Conservation (phyloP, 2,113 vertebrate species). For the Oncorhynchus keta region DNA sequence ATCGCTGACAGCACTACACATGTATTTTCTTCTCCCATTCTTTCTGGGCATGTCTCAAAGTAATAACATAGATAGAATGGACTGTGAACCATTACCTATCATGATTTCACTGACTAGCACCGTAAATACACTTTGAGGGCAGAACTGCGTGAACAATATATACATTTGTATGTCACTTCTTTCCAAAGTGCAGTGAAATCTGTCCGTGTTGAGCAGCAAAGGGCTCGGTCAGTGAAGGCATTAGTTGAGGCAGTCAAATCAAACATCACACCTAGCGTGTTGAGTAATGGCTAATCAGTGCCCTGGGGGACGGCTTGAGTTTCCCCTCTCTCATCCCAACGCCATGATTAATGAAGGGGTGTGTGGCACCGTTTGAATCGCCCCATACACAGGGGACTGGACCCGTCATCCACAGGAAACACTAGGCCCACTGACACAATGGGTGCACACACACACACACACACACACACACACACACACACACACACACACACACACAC, state of each 20-base stretch:
- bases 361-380: slow-evolving; percentile 52
- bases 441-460: not conserved
- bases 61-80: not conserved
- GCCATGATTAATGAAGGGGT: slow-evolving; percentile 61
- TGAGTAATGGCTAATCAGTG: slow-evolving; percentile 62
- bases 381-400: slow-evolving; percentile 32
- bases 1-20: not conserved
- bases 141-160: not conserved
- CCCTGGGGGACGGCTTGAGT: slow-evolving; percentile 59
- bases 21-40: not conserved
- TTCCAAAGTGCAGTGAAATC: slow-evolving; percentile 47
- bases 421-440: slow-evolving; percentile 14
- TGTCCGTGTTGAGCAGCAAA: slow-evolving; percentile 45
- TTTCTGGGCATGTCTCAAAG: not conserved
- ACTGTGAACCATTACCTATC: no score
- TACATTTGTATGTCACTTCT: slow-evolving; percentile 23
- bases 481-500: not conserved
- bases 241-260: slow-evolving; percentile 62
- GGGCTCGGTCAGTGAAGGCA: slow-evolving; percentile 39
- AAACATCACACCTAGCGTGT: slow-evolving; percentile 60
- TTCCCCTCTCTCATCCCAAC: slow-evolving; percentile 60
- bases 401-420: slow-evolving; percentile 43
- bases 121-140: no score
- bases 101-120: no score
- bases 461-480: not conserved